Evolutionary conservation across 2,888 invertebrate species (phyloP).

Genomic region (Zeuzera pyrina): DNA sequence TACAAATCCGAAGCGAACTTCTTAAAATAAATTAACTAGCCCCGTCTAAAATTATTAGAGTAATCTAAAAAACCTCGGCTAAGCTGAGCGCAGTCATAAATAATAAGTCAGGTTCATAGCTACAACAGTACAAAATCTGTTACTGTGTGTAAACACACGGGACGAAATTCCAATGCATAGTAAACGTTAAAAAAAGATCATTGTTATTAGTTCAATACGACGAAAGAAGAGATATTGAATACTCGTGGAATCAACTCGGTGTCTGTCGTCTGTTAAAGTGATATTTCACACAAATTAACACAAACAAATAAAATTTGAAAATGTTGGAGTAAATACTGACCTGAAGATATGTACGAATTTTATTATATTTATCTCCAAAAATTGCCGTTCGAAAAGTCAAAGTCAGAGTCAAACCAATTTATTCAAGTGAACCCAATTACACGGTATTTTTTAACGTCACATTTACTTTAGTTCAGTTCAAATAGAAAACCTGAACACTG

Average conservation of each 20-base stretch:
- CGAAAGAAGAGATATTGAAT: neutral
- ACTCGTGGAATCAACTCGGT: neutral
- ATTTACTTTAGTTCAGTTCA: too few species aligned
- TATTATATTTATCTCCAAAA: too few species aligned
- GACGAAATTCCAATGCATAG: neutral
- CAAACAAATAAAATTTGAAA: too few species aligned
- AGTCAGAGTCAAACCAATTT: too few species aligned
- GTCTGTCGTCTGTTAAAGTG: too few species aligned
- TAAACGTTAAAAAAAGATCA: neutral
- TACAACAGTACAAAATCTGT: constrained; percentile 26
- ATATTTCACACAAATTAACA: too few species aligned
- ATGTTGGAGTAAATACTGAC: too few species aligned
- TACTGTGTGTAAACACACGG: constrained; percentile 17
- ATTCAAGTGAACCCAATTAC: too few species aligned
- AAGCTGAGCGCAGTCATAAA: constrained; percentile 40
- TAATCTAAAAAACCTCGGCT: constrained; percentile 45
- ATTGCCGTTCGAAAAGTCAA: too few species aligned
- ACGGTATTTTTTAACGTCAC: too few species aligned
- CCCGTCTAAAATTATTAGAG: constrained; percentile 32
- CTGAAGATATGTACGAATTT: too few species aligned
- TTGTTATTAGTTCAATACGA: neutral
- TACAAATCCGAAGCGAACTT: constrained; percentile 1
- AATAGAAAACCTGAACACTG: too few species aligned
- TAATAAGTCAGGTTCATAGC: constrained; percentile 43
- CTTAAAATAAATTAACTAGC: constrained; percentile 16